phyloP scores from a whole-genome alignment of 2,888 invertebrate species.

The Ephialtes manifestator region DNA sequence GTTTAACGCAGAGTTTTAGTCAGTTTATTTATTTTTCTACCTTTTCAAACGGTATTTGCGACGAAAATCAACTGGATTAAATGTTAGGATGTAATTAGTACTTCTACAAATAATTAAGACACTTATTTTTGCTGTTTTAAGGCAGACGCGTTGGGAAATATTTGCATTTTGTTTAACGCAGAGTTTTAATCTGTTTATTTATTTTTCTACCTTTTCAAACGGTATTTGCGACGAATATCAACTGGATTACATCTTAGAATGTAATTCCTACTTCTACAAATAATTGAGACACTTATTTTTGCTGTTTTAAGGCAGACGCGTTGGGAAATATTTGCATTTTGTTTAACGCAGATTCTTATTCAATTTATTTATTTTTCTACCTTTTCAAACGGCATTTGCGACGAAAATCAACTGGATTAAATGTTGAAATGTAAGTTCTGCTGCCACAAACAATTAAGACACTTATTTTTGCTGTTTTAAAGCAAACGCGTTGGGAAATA shows the following conservation, averaged over 20 bases:
- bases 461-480: no score
- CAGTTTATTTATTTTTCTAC: neutral
- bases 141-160: no score
- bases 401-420: neutral
- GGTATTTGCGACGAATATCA: neutral
- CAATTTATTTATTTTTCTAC: neutral
- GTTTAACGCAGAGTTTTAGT: neutral
- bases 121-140: neutral
- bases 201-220: neutral
- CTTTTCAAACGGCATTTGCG: neutral
- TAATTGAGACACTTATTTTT: no score
- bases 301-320: neutral
- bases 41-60: neutral
- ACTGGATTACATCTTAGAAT: neutral
- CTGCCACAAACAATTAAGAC: no score
- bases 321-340: neutral
- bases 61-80: neutral
- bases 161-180: neutral
- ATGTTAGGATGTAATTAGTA: neutral
- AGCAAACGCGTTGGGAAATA: no score
- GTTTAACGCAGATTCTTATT: neutral
- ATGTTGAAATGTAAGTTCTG: no score
- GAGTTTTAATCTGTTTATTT: neutral
- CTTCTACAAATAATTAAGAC: neutral
- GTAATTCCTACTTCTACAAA: no score